A percentile compares a stretch with the other conserved stretches of the same genome.
These are phyloP conservation scores for Antidorcas marsupialis DNA, from an alignment of 2,113 vertebrate genomes.

Conservation along the genomic window DNA sequence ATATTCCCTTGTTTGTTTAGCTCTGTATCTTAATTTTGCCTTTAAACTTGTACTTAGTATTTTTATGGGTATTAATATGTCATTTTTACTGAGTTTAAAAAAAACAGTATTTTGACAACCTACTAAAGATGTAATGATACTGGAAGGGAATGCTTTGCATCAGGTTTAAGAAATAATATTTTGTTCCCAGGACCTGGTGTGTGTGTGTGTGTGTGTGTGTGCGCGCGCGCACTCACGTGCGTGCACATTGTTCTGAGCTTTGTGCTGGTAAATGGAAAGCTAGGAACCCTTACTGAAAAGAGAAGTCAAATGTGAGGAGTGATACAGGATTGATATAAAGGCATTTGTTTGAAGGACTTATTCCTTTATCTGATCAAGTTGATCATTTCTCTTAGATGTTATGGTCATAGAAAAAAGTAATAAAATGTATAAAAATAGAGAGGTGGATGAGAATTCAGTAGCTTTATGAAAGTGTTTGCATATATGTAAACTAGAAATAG, in stretches of 20 bases:
- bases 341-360: not conserved
- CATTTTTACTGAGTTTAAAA: not conserved
- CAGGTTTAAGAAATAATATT: not conserved
- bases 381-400: not conserved
- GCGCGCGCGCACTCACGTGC: fast-evolving
- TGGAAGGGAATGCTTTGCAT: not conserved
- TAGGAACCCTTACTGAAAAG: not conserved
- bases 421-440: not conserved
- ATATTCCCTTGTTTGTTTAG: not conserved
- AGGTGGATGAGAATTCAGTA: not conserved
- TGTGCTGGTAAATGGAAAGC: not conserved
- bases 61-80: not conserved
- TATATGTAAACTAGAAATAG: not conserved
- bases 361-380: not conserved
- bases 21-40: slow-evolving; percentile 4
- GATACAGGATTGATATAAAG: not conserved
- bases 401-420: not conserved
- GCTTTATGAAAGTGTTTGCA: not conserved
- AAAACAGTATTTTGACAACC: not conserved
- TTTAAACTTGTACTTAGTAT: not conserved
- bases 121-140: not conserved
- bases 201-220: not conserved
- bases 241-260: not conserved
- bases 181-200: not conserved
- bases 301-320: not conserved